Base-by-base conservation (phyloP, 2,888 invertebrate species). In the Xestia c-nigrum region DNA sequence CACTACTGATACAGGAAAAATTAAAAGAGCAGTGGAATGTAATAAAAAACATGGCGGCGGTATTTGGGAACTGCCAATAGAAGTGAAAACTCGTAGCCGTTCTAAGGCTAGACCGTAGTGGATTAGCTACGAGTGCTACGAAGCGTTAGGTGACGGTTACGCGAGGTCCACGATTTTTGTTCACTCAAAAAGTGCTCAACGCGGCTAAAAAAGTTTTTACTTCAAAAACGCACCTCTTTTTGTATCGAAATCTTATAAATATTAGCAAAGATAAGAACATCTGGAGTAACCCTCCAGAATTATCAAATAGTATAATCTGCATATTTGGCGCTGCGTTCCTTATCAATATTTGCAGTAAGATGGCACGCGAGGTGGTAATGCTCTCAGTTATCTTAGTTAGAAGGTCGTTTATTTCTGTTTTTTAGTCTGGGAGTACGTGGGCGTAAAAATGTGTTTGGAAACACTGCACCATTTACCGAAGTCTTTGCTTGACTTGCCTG, bases 331-430 rank as follows among this genome's bases (percentile, higher is more conserved):
- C 38, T 72, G 64, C 47, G 74, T 31, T 81, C 59, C 55, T 85
- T 82, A 75, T 82, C 82, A 55, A 24, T 61, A 55, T 85, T 74
- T 81, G 63, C 52, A 52, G 21, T 47, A 6, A 66, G 67, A 57
- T 61, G 68, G 57, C 59, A 64, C 66, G 57, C 31, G 31, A 80
- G 40, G 52, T 66, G 69, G 75, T 65, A 47, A 16, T 85, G 70
- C 14, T 72, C 14, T 59, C 57, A 61, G 24, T 52, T 75, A 66
- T 76, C 52, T 76, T 52, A 24, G 43, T 59, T 24, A 67, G 67
- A 83, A 83, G 71, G 78, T 83, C 64, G n/a, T 64, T 46, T 68
- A 14, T 38, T 57, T 46, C 10, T 43, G n/a, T 66, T 2, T 52
- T 64, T 50, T 43, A 19, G 50, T 55, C 2, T 0, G 7, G 21